Evolutionary conservation across 2,888 invertebrate species (phyloP).

Genomic region (Belgica antarctica): DNA sequence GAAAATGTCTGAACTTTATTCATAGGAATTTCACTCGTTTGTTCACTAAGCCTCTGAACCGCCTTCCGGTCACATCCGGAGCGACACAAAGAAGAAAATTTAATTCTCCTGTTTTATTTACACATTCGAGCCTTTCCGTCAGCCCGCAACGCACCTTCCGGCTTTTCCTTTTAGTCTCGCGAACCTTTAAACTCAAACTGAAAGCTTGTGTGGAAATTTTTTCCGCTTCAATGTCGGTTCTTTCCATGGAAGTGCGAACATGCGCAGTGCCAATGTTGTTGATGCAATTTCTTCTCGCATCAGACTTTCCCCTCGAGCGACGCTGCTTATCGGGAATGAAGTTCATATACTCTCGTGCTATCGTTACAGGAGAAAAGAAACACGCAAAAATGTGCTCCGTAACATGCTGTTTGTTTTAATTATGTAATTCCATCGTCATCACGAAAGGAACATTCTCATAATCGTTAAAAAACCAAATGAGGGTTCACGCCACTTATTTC

Average conservation of each 20-base stretch:
- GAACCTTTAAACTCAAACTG: conserved; percentile 40
- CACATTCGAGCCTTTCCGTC: conserved; percentile 5
- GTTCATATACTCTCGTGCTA: no score
- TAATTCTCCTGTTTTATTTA: no score
- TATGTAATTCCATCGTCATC: conserved; percentile 17
- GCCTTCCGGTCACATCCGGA: not conserved
- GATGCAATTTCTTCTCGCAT: no score
- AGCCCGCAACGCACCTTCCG: not conserved
- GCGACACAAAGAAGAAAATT: not conserved
- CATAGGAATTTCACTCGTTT: conserved; percentile 9
- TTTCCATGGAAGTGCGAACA: not conserved
- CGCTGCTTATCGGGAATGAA: no score
- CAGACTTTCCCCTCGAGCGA: no score
- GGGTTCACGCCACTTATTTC: no score
- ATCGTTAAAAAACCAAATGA: no score
- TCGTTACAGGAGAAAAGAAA: not conserved
- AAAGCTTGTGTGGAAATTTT: conserved; percentile 5
- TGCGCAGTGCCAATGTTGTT: conserved; percentile 30
- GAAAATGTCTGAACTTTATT: conserved; percentile 25
- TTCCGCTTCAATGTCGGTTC: conserved; percentile 29
- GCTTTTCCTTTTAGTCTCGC: conserved; percentile 17
- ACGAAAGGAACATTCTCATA: conserved; percentile 8
- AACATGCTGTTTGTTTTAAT: conserved; percentile 17
- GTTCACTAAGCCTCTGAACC: not conserved
- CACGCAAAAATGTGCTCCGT: not conserved